Base-by-base conservation (phyloP, 2,888 invertebrate species). In the Drosophila testacea region DNA sequence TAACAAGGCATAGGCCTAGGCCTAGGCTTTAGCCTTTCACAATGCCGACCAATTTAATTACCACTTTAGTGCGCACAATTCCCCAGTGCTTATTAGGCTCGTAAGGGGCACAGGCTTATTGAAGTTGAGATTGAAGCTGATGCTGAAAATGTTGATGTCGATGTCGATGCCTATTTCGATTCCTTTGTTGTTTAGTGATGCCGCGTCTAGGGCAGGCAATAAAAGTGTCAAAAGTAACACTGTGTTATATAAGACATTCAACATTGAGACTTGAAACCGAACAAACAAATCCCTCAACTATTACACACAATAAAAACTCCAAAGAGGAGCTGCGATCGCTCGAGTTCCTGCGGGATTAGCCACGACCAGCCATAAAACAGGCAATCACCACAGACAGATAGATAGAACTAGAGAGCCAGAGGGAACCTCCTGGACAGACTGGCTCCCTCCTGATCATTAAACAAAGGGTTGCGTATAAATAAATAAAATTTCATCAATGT, bases 151-250 rank as follows among this genome's bases (percentile, higher is more conserved):
- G 68, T 47, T 42, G 42, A 36, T n/a, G 34, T 30, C 13, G 47
- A 11, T 54, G 44, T 28, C n/a, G 39, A 16, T 46, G 28, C 6
- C 4, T 22, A 10, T 47, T 28, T 6, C 34, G 28, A 34, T 76
- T 73, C 73, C 72, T 76, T 81, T 78, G 85, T 73, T 68, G 42
- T 50, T 41, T 42, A 52, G 48, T n/a, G 28, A 32, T 44, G 48
- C 64, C 55, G 73, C 64, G 73, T 70, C 73, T 72, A 60, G 75
- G 73, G 68, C 61, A 48, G 69, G 64, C 83, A 86, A 86, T 89
- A 89, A 86, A 86, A 86, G 88, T 86, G 85, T 86, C 85, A 86
- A 89, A 89, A 86, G 90, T 89, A 88, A 85, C 89, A 88, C 86
- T 82, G 77, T 88, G 88, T 88, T 85, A 85, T 88, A 82, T 78